Evolutionary conservation across 2,888 invertebrate genomes (phyloP).

Genomic region (Parnassius glacialis): DNA sequence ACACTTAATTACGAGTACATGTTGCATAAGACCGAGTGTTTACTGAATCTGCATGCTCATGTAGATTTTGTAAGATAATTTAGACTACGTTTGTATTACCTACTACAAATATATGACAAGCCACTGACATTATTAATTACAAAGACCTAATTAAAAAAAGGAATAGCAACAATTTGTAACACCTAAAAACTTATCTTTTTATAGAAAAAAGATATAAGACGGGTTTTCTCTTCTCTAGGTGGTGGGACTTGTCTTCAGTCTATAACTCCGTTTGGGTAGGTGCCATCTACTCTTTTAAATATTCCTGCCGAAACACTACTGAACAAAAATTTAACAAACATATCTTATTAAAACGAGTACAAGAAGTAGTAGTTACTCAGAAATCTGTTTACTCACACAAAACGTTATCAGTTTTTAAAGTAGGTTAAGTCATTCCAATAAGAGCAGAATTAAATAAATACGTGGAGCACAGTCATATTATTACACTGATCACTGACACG

Average conservation of each 20-base stretch:
- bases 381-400: neutral
- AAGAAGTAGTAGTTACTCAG: neutral
- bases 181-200: too few species aligned
- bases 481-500: conserved; percentile 6
- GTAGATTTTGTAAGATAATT: conserved; percentile 2
- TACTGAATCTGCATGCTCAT: conserved; percentile 3
- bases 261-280: too few species aligned
- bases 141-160: too few species aligned
- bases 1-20: conserved; percentile 17
- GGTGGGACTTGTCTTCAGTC: too few species aligned
- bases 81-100: neutral
- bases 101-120: neutral
- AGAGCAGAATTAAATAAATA: conserved; percentile 7
- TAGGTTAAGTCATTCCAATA: conserved; percentile 6
- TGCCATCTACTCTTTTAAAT: too few species aligned
- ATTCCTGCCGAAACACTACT: too few species aligned
- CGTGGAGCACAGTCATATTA: conserved; percentile 7
- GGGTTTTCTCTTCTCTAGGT: too few species aligned
- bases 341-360: neutral
- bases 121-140: too few species aligned
- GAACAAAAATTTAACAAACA: too few species aligned
- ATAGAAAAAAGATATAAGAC: too few species aligned
- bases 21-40: neutral
- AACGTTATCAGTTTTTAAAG: neutral
- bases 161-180: too few species aligned